Base-by-base conservation (phyloP, 2,888 invertebrate genomes). In the Embidobia sp. region DNA sequence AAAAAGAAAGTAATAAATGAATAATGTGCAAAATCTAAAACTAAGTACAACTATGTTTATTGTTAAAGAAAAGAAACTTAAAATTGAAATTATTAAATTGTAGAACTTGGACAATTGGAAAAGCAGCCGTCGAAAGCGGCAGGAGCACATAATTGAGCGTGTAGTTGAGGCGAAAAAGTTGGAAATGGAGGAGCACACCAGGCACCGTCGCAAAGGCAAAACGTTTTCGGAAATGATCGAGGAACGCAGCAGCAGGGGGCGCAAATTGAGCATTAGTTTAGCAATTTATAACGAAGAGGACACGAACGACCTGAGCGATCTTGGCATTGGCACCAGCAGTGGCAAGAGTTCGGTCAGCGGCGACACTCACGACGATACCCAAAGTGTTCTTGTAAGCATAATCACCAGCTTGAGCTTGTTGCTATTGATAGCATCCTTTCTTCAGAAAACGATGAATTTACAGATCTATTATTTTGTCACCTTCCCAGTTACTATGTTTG, bases 181-280 rank as follows among this genome's bases (percentile, higher is more conserved):
- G 87, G 96, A 96, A 90, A 92, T 94, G 88, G 96, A 95, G 83
- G 94, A 95, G 85, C 91, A 92, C 89, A 93, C 92, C 87, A 92
- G 94, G 89, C 90, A 91, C 81, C 92, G 95, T 83, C 92, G 94
- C 84, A 95, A 94, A 91, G 95, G 94, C 90, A 97, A 97, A 92
- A 97, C 97, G 79, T 97, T 97, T 92, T 96, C 94, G 88, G 97
- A 98, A 91, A 97, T 98, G 94, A 93, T 97, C 91, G 96, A 96
- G 90, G 96, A 96, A 90, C 93, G 96, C 94, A 86, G 87, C 33
- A 87, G 80, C 79, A 91, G 92, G 78, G 92, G 93, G 42, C 91
- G 91, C 63, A 93, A 93, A 85, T 88, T 91, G 77, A 92, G 91
- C 82, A 90, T 91, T 83, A 86, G 87, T 64, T 90, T 95, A 61